Percentiles rank a stretch among this genome's conserved stretches.
Evolutionary conservation across 2,113 vertebrate species (phyloP).

Genomic region (Podocnemis expansa): DNA sequence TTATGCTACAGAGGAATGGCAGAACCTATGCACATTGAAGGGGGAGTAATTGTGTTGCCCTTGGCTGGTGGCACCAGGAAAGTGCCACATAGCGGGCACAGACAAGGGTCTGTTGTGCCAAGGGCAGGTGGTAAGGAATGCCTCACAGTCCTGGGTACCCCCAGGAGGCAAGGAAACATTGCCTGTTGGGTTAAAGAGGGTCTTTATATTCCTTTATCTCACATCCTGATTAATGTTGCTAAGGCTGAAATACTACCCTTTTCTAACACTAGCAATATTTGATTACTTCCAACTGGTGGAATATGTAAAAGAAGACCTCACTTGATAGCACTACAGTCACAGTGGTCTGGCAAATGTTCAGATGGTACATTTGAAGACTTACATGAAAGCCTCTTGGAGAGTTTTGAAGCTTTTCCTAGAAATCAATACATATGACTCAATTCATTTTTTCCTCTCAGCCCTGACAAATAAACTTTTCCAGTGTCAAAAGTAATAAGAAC

Average conservation of each 20-base stretch:
- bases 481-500: not conserved
- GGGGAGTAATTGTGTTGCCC: not conserved
- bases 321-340: conserved; percentile 26
- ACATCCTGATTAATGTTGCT: not conserved
- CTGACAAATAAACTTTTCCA: conserved; percentile 39
- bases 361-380: conserved; percentile 11
- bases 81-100: not conserved
- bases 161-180: not conserved
- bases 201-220: not conserved
- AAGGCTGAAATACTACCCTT: not conserved
- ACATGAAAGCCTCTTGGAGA: conserved; percentile 48
- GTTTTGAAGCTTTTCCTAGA: conserved; percentile 51
- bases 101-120: not conserved
- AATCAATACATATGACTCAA: conserved; percentile 26
- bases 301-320: conserved; percentile 4
- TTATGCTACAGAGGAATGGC: not conserved
- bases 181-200: not conserved
- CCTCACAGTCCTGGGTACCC: not conserved
- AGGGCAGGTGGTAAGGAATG: not conserved
- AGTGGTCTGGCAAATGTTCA: conserved; percentile 68
- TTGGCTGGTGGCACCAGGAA: not conserved
- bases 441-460: conserved; percentile 1
- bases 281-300: conserved; percentile 48
- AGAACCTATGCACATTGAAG: not conserved
- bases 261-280: not conserved